These are phyloP conservation scores for Prunella strophiata DNA, from an alignment of 2,797 vertebrate genomes.

Conservation along the genomic window DNA sequence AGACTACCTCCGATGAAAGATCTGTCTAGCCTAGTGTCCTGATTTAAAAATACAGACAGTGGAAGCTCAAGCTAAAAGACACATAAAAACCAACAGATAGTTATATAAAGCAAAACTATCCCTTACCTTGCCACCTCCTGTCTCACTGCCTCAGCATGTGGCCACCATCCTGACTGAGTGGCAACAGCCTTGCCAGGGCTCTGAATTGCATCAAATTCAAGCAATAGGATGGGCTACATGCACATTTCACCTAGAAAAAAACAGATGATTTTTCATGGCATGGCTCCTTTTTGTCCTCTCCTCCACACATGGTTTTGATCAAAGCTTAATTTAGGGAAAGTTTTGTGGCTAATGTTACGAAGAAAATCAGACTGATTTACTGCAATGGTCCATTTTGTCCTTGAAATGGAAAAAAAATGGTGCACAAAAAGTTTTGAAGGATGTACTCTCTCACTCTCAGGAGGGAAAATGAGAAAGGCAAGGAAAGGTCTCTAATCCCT, in stretches of 20 bases:
- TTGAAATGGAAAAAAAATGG: neutral
- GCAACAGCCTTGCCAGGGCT: neutral
- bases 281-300: neutral
- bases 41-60: neutral
- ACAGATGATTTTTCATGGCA: neutral
- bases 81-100: neutral
- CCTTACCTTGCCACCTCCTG: neutral
- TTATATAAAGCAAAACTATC: neutral
- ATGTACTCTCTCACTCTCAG: neutral
- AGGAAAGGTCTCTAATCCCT: neutral
- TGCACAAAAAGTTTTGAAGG: neutral
- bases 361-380: neutral
- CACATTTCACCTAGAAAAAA: neutral
- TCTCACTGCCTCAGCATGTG: neutral
- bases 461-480: neutral
- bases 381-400: neutral
- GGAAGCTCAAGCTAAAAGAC: neutral
- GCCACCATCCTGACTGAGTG: rapidly evolving
- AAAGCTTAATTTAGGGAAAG: neutral
- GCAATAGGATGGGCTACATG: neutral
- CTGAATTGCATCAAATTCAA: neutral
- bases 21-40: neutral
- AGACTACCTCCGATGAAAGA: neutral
- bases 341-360: neutral
- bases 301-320: neutral